Evolutionary conservation across 1,140 invertebrate species (phyloP).

Genomic region (Lethrus apterus): DNA sequence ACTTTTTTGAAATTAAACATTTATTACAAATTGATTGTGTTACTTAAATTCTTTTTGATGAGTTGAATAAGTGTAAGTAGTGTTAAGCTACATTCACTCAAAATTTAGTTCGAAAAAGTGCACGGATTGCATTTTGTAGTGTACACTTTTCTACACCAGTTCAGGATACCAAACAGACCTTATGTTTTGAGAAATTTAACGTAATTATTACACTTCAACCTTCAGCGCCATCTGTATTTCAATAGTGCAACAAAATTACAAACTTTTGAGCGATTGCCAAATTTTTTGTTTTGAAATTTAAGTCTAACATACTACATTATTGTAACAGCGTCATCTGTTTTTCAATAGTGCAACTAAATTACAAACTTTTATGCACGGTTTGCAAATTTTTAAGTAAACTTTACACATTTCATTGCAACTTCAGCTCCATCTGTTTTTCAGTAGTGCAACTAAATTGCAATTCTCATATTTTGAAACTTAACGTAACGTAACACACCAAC

Average conservation of each 20-base stretch:
- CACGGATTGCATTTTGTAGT: too few species aligned
- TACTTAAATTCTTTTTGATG: too few species aligned
- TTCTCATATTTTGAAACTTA: background rate
- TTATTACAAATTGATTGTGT: too few species aligned
- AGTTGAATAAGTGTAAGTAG: too few species aligned
- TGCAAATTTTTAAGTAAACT: background rate
- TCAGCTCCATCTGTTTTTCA: background rate
- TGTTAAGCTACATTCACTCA: too few species aligned
- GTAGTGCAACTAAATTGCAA: background rate
- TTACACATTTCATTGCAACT: background rate
- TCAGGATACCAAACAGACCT: too few species aligned
- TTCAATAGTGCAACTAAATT: background rate
- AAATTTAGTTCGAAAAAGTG: too few species aligned
- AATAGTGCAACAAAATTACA: background rate
- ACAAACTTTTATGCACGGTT: background rate
- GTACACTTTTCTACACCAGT: too few species aligned
- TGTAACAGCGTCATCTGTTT: background rate
- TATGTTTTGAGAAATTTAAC: too few species aligned
- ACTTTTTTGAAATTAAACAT: too few species aligned
- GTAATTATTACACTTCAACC: too few species aligned
- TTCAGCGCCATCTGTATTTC: background rate
- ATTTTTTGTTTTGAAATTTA: background rate
- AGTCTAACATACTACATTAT: background rate
- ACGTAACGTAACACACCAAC: background rate
- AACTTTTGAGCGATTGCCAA: too few species aligned